Evolutionary conservation across 2,113 vertebrate genomes (phyloP), one percentile per base, ranked within the genome.

Genomic region (Maylandia zebra): DNA sequence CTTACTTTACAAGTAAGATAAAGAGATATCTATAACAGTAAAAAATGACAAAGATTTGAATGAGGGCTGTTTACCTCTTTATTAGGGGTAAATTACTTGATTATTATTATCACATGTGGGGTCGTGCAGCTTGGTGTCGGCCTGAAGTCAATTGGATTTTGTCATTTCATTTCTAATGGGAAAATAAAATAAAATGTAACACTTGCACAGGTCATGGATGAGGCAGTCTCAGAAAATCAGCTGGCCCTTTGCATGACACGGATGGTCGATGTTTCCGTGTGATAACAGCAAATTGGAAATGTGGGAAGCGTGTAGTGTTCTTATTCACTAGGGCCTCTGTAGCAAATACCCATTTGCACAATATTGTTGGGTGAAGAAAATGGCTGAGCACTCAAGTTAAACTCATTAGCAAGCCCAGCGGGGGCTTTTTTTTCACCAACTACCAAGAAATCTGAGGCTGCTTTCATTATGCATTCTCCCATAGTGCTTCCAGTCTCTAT

Each of bases 351-450:
- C 82, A 94, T 94, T 95, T 94, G 91, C 94, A 96, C 94, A 92
- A 93, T 95, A 95, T 93, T 86, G 85, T 84, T 74, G 79, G 36
- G 27, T 80, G 55, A 84, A 64, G 59, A 89, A 92, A 92, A 94
- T 85, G 90, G 87, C 91, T 90, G 88, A 92, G 89, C 89, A 86
- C 90, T 92, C 86, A 93, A 91, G 88, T 94, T 94, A 94, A 94
- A 93, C 86, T 94, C 90, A 94, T 95, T 95, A 95, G 87, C 64
- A 84, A 93, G 79, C 91, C 90, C 92, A 90, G 91, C 92, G 90
- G 92, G 92, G 81, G 90, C 78, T 86, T 94, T 93, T 90, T 61
- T 93, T 90, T 90, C 87, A 84, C 89, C 82, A 86, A 86, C 82
- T 88, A 95, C 92, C 89, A 92, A 87, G 89, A 83, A 93, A 87